These are phyloP conservation scores for Pelochelys cantorii DNA, from an alignment of 2,797 vertebrate genomes.

Conservation along the genomic window DNA sequence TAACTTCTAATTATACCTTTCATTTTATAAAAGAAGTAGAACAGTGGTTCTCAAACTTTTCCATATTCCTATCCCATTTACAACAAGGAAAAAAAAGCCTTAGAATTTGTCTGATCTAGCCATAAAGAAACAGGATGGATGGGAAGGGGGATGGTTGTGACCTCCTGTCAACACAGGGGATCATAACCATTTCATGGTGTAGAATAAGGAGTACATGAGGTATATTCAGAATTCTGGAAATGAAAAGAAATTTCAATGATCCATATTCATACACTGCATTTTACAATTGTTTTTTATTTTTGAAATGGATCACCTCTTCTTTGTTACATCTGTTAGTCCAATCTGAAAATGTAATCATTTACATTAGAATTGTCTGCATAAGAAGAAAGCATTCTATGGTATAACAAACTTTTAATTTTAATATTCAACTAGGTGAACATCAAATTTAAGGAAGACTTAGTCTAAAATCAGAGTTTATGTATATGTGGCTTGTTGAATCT, in stretches of 20 bases:
- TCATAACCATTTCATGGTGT: background rate
- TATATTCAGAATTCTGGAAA: background rate
- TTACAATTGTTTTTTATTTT: background rate
- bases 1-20: background rate
- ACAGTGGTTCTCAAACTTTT: background rate
- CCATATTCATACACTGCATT: background rate
- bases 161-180: background rate
- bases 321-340: background rate
- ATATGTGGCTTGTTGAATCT: background rate
- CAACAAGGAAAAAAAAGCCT: background rate
- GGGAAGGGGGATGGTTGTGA: background rate
- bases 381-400: background rate
- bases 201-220: background rate
- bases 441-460: background rate
- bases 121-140: background rate
- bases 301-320: background rate
- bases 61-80: background rate
- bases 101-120: background rate
- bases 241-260: background rate
- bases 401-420: background rate
- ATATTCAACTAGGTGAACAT: background rate
- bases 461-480: background rate
- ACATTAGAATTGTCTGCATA: background rate
- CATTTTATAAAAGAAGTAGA: background rate
- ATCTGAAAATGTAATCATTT: background rate